Evolutionary conservation across 2,888 invertebrate species (phyloP), one percentile per base, ranked within the genome.

Genomic region (Smittia sp.): DNA sequence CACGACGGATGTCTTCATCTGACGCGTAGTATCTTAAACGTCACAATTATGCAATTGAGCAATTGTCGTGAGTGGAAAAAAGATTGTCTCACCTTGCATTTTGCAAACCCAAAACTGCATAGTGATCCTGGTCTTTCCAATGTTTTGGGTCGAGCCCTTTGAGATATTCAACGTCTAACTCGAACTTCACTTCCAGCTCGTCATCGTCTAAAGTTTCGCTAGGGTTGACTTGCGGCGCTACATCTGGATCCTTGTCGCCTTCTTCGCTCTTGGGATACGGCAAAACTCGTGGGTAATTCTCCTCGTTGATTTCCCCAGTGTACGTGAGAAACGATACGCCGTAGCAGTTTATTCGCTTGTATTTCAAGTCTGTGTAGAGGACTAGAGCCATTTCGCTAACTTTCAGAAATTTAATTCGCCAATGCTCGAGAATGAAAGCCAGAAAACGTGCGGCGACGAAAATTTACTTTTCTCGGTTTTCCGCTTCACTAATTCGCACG

Each of bases 71-170:
- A 18, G 18, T 15, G 1, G 32, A 67, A 39, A 11, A 65, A 11
- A 1, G 24, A 13, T n/a, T 58, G 18, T 18, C 9, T 76, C 76
- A 80, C 82, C 82, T 80, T 74, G 80, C 76, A 75, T 90, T 89
- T 77, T 89, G 90, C 78, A 99, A 86, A 69, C 99, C 98, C 75
- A 99, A 84, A 15, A 99, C 96, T 41, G 91, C 92, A 83, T 98
- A 98, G 82, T 98, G 98, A 82, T 98, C 98, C 84, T 98, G 98
- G 78, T 93, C 89, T 85, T 97, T 98, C 97, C 97, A 98, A 79
- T 96, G 93, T 81, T 93, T 96, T 1, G 98, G 98, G 83, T 98
- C 94, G 76, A 98, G 84, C 75, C 93, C 93, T 76, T 92, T 86
- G 75, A 98, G 85, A 81, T 93, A 94, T 74, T 89, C 88, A 7